Evolutionary conservation across 2,113 vertebrate genomes (phyloP).

Genomic region (Coregonus clupeaformis): DNA sequence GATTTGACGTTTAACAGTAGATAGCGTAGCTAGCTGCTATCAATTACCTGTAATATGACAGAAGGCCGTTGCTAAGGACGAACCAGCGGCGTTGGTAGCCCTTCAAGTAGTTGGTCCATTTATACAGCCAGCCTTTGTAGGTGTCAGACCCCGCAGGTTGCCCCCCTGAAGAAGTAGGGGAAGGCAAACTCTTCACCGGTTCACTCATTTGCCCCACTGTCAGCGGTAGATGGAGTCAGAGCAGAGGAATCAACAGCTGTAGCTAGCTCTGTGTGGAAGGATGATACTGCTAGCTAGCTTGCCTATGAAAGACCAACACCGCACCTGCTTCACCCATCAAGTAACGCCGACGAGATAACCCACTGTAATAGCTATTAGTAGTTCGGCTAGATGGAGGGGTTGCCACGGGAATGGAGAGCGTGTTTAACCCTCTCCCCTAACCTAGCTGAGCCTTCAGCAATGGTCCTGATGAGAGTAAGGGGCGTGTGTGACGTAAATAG

Average conservation of each 20-base stretch:
- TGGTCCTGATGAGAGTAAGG: background rate
- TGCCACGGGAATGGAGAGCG: no score
- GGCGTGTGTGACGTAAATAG: background rate
- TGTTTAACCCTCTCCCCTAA: background rate
- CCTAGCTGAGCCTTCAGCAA: background rate
- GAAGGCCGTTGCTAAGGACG: constrained; percentile 90
- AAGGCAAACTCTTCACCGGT: constrained; percentile 62
- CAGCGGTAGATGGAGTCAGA: no score
- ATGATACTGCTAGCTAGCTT: background rate
- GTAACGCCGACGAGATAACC: background rate
- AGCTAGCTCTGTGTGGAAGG: background rate
- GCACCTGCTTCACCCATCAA: background rate
- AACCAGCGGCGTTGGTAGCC: constrained; percentile 96
- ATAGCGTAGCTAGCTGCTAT: background rate
- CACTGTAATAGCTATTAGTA: no score
- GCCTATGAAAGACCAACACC: background rate
- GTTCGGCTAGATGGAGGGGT: no score
- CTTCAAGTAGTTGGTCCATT: constrained; percentile 96
- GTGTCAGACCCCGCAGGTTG: constrained; percentile 67
- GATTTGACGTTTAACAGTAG: background rate
- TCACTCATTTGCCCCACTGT: constrained; percentile 45
- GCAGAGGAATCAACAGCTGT: background rate
- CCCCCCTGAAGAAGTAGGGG: constrained; percentile 63
- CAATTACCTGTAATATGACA: constrained; percentile 91
- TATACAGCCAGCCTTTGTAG: constrained; percentile 88